Evolutionary conservation across 2,113 vertebrate genomes (phyloP).

Genomic region (Gymnarchus niloticus): DNA sequence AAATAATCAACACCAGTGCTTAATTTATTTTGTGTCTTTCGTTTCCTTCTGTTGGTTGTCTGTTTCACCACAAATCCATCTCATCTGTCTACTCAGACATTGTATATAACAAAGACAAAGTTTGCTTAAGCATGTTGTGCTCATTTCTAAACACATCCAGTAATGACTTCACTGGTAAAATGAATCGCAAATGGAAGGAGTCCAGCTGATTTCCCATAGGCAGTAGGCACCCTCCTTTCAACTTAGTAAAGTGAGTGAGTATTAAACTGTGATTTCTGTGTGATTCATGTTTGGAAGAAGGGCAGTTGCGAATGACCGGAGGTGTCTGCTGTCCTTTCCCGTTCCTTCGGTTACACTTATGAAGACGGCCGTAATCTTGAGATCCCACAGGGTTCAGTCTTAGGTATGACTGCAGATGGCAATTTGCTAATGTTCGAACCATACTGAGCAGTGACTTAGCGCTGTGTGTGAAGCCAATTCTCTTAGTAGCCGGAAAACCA

Average conservation of each 20-base stretch:
- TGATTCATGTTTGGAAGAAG: background rate
- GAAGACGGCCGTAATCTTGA: background rate
- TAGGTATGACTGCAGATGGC: no score
- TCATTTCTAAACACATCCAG: no score
- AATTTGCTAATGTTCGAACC: background rate
- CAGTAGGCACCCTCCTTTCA: background rate
- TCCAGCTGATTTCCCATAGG: background rate
- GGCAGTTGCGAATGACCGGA: background rate
- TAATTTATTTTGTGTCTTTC: background rate
- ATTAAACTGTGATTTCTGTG: background rate
- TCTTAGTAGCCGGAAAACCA: background rate
- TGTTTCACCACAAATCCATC: no score
- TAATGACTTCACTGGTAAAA: background rate
- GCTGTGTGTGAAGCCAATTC: background rate
- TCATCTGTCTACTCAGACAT: background rate
- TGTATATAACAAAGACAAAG: background rate
- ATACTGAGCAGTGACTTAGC: background rate
- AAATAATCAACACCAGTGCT: background rate
- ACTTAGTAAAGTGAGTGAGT: background rate
- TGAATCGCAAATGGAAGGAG: background rate
- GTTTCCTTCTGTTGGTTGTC: background rate
- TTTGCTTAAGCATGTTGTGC: background rate
- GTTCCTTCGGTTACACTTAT: background rate
- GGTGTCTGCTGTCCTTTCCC: background rate
- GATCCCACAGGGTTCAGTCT: background rate